These are phyloP conservation scores for Podarcis raffonei DNA, from an alignment of 2,113 vertebrate genomes.

Conservation along the genomic window DNA sequence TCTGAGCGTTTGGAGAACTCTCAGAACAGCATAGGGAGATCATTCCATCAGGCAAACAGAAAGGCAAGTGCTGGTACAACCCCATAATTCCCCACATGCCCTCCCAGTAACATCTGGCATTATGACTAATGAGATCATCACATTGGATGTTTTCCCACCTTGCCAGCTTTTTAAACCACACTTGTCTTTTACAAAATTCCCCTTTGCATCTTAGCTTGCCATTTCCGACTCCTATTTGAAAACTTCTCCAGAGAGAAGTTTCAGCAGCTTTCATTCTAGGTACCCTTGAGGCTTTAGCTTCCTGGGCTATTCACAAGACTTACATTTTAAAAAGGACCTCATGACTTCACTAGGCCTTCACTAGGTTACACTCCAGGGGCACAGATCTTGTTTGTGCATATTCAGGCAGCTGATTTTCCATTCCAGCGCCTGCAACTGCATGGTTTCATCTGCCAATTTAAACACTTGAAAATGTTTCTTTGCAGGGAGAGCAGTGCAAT, in stretches of 20 bases:
- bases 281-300: not conserved
- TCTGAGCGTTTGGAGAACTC: too few species aligned
- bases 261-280: not conserved
- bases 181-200: not conserved
- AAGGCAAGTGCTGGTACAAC: too few species aligned
- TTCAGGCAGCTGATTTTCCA: not conserved
- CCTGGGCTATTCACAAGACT: not conserved
- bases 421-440: fast-evolving
- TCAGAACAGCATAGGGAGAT: too few species aligned
- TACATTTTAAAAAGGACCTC: not conserved
- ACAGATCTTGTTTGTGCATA: not conserved
- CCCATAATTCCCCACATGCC: not conserved
- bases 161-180: not conserved
- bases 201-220: not conserved
- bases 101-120: not conserved
- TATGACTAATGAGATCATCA: not conserved
- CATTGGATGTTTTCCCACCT: not conserved
- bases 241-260: not conserved
- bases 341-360: not conserved
- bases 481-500: conserved; percentile 97
- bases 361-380: not conserved
- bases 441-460: conserved; percentile 5
- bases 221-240: not conserved
- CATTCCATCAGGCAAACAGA: too few species aligned
- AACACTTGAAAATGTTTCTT: conserved; percentile 54